These are phyloP conservation scores for Anableps anableps DNA, from an alignment of 2,797 vertebrate species.

Conservation along the genomic window DNA sequence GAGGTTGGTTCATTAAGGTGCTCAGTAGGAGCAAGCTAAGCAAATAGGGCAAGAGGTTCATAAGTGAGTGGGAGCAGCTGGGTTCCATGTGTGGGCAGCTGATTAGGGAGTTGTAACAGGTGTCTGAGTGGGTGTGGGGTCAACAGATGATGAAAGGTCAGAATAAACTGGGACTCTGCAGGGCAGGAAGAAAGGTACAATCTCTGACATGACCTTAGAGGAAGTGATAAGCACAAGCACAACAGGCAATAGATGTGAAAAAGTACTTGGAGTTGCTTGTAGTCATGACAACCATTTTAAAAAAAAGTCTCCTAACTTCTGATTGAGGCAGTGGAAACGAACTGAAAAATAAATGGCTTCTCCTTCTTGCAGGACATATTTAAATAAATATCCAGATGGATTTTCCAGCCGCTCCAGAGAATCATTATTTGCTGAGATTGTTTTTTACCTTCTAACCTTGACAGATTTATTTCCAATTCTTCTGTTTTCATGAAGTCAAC, in stretches of 20 bases:
- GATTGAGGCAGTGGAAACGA: conserved; percentile 3
- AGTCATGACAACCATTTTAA: conserved; percentile 4
- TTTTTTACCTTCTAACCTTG: background rate
- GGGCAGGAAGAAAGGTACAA: background rate
- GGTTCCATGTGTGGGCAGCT: background rate
- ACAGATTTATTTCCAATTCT: background rate
- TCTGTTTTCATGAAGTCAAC: background rate
- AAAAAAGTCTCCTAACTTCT: conserved; percentile 1
- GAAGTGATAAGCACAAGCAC: background rate
- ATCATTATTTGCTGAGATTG: background rate
- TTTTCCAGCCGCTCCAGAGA: conserved; percentile 8
- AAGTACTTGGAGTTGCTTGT: background rate
- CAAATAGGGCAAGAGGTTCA: background rate
- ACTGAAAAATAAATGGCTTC: conserved; percentile 11
- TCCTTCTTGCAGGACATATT: background rate
- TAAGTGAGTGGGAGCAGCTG: background rate
- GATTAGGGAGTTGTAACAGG: conserved; percentile 1
- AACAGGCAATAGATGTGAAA: background rate
- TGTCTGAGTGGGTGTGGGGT: conserved; percentile 3
- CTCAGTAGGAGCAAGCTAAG: background rate
- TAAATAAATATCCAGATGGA: conserved; percentile 16
- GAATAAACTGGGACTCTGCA: background rate
- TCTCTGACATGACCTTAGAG: background rate
- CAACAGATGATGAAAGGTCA: conserved; percentile 14
- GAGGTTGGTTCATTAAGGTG: background rate